phyloP scores from a whole-genome alignment of 2,888 invertebrate genomes.

The Acronicta psi region DNA sequence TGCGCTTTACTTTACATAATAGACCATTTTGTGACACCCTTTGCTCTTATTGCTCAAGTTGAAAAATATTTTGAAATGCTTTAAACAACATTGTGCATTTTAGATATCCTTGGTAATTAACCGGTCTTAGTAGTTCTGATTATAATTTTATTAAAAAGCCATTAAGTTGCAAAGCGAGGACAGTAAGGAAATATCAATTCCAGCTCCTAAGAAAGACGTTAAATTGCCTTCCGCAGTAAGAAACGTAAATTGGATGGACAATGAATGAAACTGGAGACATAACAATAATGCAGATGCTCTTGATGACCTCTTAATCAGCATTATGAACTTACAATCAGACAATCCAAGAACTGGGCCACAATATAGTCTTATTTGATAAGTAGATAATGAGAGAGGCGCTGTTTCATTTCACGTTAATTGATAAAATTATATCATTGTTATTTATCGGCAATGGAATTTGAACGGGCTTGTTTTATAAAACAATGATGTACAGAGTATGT shows the following conservation, averaged over 20 bases:
- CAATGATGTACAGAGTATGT: constrained; percentile 8
- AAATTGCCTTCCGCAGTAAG: constrained; percentile 58
- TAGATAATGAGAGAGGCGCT: constrained; percentile 34
- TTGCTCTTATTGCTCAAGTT: constrained; percentile 61
- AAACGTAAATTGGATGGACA: constrained; percentile 49
- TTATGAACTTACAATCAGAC: constrained; percentile 45
- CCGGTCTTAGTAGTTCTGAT: constrained; percentile 11
- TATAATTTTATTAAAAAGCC: constrained; percentile 42
- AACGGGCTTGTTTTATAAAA: constrained; percentile 7
- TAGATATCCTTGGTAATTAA: constrained; percentile 12
- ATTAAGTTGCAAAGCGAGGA: constrained; percentile 31
- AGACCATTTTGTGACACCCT: constrained; percentile 81
- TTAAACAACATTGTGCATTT: constrained; percentile 39
- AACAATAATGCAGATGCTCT: constrained; percentile 48
- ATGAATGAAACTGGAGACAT: constrained; percentile 46
- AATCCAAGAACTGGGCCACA: constrained; percentile 49
- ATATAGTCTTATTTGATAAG: constrained; percentile 43
- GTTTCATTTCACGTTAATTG: constrained; percentile 30
- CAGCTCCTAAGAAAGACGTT: constrained; percentile 50
- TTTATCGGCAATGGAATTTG: constrained; percentile 34
- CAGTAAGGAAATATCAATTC: constrained; percentile 54
- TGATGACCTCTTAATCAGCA: constrained; percentile 43
- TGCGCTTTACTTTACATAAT: constrained; percentile 79
- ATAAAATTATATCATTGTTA: constrained; percentile 36
- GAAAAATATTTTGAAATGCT: constrained; percentile 73